phyloP scores from a whole-genome alignment of 1,140 invertebrate genomes.

The Pissodes strobi region DNA sequence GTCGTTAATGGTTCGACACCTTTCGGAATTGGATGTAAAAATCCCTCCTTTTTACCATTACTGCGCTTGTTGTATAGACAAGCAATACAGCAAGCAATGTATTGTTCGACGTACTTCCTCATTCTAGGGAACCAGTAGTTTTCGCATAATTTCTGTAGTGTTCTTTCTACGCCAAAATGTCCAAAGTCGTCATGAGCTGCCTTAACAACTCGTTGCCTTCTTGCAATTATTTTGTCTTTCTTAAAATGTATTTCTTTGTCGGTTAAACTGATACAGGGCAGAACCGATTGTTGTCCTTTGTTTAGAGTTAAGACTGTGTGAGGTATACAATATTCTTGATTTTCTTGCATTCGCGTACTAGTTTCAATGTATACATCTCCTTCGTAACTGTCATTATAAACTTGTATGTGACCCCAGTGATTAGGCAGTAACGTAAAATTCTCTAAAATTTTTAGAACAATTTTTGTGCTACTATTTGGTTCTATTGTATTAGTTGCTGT shows the following conservation, averaged over 20 bases:
- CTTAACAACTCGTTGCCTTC: not conserved
- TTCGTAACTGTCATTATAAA: not conserved
- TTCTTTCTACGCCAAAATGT: too few relatives aligned
- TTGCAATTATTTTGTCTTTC: constrained; percentile 11
- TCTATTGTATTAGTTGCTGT: constrained; percentile 26
- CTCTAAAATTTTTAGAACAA: not conserved
- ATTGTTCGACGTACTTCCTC: too few relatives aligned
- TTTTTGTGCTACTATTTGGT: not conserved
- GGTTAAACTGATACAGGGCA: constrained; percentile 17
- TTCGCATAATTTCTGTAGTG: too few relatives aligned
- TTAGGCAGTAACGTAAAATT: not conserved
- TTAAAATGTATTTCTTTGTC: constrained; percentile 8
- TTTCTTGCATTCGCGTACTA: constrained; percentile 52
- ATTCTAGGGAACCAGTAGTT: too few relatives aligned
- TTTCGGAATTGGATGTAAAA: too few relatives aligned
- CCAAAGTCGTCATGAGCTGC: too few relatives aligned
- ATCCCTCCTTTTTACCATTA: too few relatives aligned
- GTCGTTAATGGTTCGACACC: too few relatives aligned
- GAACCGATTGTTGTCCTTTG: not conserved
- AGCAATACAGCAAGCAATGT: too few relatives aligned
- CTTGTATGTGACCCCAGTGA: too few relatives aligned
- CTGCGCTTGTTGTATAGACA: too few relatives aligned
- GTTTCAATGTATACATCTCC: too few relatives aligned
- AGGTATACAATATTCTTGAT: constrained; percentile 47
- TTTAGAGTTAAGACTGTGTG: constrained; percentile 32